A percentile compares a stretch with the other conserved stretches of the same genome.
Conservation (phyloP, 1,140 invertebrate genomes). For the Cecropterus lyciades region DNA sequence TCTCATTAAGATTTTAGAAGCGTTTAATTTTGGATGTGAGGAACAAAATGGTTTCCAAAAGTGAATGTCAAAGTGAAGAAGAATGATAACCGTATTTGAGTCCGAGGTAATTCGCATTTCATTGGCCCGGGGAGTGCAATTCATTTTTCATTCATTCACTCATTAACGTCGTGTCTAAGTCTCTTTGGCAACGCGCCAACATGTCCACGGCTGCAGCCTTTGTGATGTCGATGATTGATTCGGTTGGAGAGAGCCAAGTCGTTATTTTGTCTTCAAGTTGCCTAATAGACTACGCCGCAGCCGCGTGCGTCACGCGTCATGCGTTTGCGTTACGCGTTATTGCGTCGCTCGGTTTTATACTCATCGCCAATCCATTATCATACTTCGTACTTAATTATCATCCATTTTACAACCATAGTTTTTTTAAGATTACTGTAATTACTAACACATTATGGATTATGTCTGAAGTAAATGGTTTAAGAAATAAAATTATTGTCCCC, state of each 20-base stretch:
- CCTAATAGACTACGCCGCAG: not conserved
- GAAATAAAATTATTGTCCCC: no score
- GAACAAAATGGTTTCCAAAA: not conserved
- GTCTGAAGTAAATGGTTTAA: no score
- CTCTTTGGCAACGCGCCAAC: conserved; percentile 2
- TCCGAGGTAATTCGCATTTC: conserved; percentile 19
- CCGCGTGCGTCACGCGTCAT: not conserved
- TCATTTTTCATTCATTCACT: conserved; percentile 27
- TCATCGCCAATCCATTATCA: no score
- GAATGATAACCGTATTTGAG: conserved; percentile 14
- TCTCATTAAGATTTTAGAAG: no score
- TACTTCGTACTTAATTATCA: no score
- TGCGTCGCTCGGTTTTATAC: no score
- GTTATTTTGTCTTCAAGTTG: conserved; percentile 29
- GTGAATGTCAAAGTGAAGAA: conserved; percentile 5
- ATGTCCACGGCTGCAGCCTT: conserved; percentile 2
- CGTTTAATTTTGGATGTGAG: no score
- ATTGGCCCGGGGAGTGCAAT: conserved; percentile 25
- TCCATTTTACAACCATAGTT: no score
- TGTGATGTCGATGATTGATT: conserved; percentile 27
- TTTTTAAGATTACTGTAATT: no score
- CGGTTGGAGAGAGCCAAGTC: conserved; percentile 18
- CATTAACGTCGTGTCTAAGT: conserved; percentile 23
- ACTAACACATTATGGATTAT: no score
- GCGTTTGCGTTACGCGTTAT: not conserved